phyloP scores from a whole-genome alignment of 2,113 vertebrate species.

The Caracal caracal region DNA sequence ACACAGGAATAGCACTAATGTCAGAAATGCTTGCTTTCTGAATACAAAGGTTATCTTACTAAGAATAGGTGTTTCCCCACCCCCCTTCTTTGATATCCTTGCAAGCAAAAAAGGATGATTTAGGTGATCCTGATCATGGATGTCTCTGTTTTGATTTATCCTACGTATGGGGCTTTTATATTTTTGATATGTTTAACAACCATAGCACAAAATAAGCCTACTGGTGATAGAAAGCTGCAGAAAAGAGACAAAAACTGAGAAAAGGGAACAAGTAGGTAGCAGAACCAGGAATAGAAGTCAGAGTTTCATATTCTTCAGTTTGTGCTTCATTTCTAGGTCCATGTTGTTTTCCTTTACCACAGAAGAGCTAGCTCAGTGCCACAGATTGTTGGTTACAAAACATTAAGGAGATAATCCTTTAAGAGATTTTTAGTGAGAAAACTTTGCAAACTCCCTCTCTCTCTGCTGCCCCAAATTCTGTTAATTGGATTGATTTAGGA shows the following conservation, averaged over 20 bases:
- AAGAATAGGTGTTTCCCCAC: background rate
- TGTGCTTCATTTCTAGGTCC: background rate
- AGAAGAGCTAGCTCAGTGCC: background rate
- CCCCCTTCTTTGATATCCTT: background rate
- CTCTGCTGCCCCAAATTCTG: background rate
- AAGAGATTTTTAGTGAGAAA: slow-evolving; percentile 37
- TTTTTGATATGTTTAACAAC: background rate
- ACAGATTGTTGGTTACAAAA: slow-evolving; percentile 12
- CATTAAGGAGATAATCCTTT: background rate
- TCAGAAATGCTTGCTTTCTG: slow-evolving; percentile 22
- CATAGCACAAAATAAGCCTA: background rate
- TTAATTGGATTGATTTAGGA: slow-evolving; percentile 48
- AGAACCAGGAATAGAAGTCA: background rate
- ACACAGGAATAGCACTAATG: background rate
- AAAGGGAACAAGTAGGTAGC: background rate
- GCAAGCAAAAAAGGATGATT: background rate
- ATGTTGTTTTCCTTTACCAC: background rate
- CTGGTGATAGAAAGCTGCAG: background rate
- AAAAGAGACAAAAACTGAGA: background rate
- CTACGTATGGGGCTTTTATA: background rate
- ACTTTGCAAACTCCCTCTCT: background rate
- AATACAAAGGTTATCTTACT: background rate
- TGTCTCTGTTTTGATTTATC: background rate
- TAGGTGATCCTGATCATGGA: background rate
- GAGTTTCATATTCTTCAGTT: background rate